Base-by-base conservation (phyloP, 2,888 invertebrate species). In the Parnassius smintheus region DNA sequence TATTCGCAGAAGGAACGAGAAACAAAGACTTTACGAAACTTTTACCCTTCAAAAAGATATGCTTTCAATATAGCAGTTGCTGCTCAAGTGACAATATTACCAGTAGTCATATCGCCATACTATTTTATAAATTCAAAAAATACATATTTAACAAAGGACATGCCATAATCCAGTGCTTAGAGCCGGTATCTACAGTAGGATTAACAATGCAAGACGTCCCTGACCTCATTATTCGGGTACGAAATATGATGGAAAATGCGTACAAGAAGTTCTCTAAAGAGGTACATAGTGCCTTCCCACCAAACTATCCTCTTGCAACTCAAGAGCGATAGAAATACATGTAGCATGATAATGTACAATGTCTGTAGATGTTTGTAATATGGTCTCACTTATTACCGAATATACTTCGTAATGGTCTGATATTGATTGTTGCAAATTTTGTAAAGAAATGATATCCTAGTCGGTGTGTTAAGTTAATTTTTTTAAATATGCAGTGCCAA, bases 1-100 rank as follows among this genome's bases (percentile, higher is more conserved):
- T 96, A 64, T 96, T 95, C 76, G 95, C 96, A 25, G 96, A 96
- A 80, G 96, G 96, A 51, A 96, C 96, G 12, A 88, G 96, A 66
- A 93, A 93, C 72, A 92, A 90, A 70, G 85, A 90, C 68, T 88
- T 89, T 61, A 89, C 86, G 62, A 92, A 92, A 64, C 82, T 96
- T 70, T 82, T 95, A 59, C 94, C 95, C 2, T 96, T 96, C 81
- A 95, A 95, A 77, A 95, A 95, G n/a, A 76, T 96, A 96, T 10
- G 96, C 95, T 1, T 96, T 96, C 83, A 94, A 94, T 78, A 92
- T 96, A 67, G 96, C 96, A 2, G 92, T 95, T 54, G 93, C 94
- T 53, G 94, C 94, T 7, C 94, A 94, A 87, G 92, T 94, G 42
- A 95, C 95, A 10, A 93, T 95, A 66, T 88, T 95, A 64, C 95